Evolutionary conservation across 1,140 invertebrate genomes (phyloP).

Genomic region (Cataglyphis hispanica): DNA sequence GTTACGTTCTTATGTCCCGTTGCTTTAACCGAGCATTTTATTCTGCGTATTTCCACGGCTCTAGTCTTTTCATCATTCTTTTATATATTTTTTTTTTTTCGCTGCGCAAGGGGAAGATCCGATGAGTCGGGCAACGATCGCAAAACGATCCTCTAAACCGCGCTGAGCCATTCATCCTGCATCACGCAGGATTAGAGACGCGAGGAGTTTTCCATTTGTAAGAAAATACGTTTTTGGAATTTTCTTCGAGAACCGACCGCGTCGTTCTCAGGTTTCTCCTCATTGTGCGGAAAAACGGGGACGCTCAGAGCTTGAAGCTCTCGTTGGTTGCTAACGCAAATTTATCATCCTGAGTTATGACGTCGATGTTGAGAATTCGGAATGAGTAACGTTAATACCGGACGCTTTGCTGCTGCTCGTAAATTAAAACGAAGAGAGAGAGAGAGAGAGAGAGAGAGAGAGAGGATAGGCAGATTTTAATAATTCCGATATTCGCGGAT

Average conservation of each 20-base stretch:
- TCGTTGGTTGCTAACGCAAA: conserved; percentile 73
- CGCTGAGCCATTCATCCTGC: conserved; percentile 75
- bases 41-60: conserved; percentile 46
- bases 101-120: conserved; percentile 32
- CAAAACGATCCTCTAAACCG: conserved; percentile 62
- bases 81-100: conserved; percentile 27
- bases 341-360: conserved; percentile 77
- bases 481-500: conserved; percentile 71
- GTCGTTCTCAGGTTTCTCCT: conserved; percentile 71
- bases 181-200: conserved; percentile 78
- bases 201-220: conserved; percentile 81
- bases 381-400: conserved; percentile 76
- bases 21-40: conserved; percentile 55
- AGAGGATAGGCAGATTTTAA: conserved; percentile 68
- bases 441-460: conserved; percentile 3
- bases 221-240: conserved; percentile 81
- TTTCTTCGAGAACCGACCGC: conserved; percentile 68
- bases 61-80: conserved; percentile 41
- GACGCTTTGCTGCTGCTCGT: conserved; percentile 71
- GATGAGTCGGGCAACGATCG: conserved; percentile 49
- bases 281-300: conserved; percentile 77
- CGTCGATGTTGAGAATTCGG: conserved; percentile 74
- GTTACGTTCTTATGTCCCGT: conserved; percentile 54
- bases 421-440: conserved; percentile 68
- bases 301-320: conserved; percentile 57